Base-by-base conservation (phyloP, 64 coral and sea anemone species). In the Exaiptasia diaphana region DNA sequence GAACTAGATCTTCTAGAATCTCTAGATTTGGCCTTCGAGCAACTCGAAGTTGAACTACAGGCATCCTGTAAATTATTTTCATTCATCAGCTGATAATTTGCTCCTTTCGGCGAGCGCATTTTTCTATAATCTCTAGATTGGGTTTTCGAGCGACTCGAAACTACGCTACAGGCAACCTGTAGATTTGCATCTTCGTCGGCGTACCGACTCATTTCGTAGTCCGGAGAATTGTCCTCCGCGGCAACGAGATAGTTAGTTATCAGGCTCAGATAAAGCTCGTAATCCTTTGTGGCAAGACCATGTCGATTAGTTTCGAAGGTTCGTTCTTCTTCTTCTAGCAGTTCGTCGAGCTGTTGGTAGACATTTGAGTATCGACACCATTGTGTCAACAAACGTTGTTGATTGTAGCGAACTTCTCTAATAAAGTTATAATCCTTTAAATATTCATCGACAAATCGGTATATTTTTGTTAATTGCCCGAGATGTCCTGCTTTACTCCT, bases 391-490 rank as follows among this genome's bases (percentile, higher is more conserved):
- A 87, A 44, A 35, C 73, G 57, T 5, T 55, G 9, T 10, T 65
- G 48, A 26, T 35, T 14, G 20, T 26, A 31, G 13, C 36, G 42
- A 25, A 77, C 71, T 86, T 86, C 83, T 29, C 20, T 25, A 27
- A 26, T 18, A 76, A 48, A 77, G n/a, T 86, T 50, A 60, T 87
- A 76, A 68, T 77, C 62, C 33, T 70, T 41, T 0, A 50, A 33
- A 32, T 48, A 87, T 15, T 44, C 58, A 28, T 67, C 61, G 14
- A 87, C 40, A 2, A 32, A 48, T 53, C 53, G 42, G 29, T 24
- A 77, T 14, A 87, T 69, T 31, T 77, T 87, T 33, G 83, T 86
- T 4, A 86, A 75, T 65, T 86, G 54, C 25, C 71, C 20, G 3
- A 86, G 55, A 80, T 80, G 77, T 6, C 77, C 57, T 26, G 35